Evolutionary conservation across 2,797 vertebrate genomes (phyloP).

Genomic region (Hypotaenidia okinawae): DNA sequence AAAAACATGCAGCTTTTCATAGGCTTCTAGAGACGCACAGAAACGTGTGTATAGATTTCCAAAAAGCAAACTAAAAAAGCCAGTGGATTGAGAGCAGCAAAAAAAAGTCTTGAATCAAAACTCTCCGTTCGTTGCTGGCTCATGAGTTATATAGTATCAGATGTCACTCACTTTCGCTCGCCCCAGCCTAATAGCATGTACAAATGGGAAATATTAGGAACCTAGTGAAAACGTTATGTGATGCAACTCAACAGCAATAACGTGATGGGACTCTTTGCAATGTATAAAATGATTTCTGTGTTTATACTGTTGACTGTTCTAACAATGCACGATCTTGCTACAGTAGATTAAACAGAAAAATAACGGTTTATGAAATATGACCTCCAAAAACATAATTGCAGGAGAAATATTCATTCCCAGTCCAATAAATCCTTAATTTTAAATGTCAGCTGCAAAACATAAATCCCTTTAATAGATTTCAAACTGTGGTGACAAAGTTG

Average conservation of each 20-base stretch:
- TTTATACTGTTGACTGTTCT: conserved; percentile 34
- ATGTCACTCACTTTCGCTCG: conserved; percentile 31
- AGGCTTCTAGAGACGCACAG: conserved; percentile 8
- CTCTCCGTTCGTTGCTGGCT: conserved; percentile 31
- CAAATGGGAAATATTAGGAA: conserved; percentile 33
- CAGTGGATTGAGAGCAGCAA: neutral
- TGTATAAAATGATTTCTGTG: conserved; percentile 15
- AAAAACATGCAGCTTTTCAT: neutral
- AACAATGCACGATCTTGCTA: conserved; percentile 45
- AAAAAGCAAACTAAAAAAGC: neutral
- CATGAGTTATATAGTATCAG: conserved; percentile 8
- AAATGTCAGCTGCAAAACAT: conserved; percentile 75
- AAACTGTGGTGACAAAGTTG: conserved; percentile 69
- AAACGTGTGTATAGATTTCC: neutral
- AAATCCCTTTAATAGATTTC: conserved; percentile 75
- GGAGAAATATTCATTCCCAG: conserved; percentile 72
- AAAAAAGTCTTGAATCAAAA: conserved; percentile 47
- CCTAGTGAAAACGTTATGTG: conserved; percentile 25
- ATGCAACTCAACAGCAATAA: conserved; percentile 42
- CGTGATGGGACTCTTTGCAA: conserved; percentile 13
- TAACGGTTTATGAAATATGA: conserved; percentile 72
- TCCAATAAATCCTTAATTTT: conserved; percentile 76
- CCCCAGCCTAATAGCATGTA: neutral
- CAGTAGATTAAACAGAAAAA: conserved; percentile 68
- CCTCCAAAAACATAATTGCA: conserved; percentile 76